Conservation (phyloP, 2,888 invertebrate species). For the Philereme transversata region DNA sequence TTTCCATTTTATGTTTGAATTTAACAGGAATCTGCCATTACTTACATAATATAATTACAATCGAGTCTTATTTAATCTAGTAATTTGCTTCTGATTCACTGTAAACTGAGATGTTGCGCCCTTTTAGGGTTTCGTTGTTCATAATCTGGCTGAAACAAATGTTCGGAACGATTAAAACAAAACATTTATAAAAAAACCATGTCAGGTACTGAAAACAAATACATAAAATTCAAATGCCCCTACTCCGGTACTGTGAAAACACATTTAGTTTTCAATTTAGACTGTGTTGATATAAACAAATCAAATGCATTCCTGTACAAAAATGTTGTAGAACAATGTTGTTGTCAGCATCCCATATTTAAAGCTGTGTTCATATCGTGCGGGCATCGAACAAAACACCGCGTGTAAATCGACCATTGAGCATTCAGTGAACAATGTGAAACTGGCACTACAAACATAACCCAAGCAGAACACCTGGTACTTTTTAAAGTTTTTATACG, state of each 20-base stretch:
- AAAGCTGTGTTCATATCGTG: conserved; percentile 27
- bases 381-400: conserved; percentile 28
- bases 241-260: neutral
- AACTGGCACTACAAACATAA: conserved; percentile 23
- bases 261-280: conserved; percentile 10
- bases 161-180: too few relatives aligned
- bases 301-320: conserved; percentile 4
- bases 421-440: conserved; percentile 34
- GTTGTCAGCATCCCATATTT: conserved; percentile 30
- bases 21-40: too few relatives aligned
- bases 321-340: conserved; percentile 21
- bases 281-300: conserved; percentile 11
- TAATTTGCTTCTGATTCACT: too few relatives aligned
- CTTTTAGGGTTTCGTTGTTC: too few relatives aligned
- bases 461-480: conserved; percentile 9
- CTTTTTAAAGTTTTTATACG: neutral
- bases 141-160: too few relatives aligned
- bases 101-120: too few relatives aligned
- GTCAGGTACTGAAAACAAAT: too few relatives aligned
- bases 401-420: conserved; percentile 29
- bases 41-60: too few relatives aligned
- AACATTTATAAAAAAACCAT: too few relatives aligned
- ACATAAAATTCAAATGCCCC: too few relatives aligned
- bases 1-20: too few relatives aligned
- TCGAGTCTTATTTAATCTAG: too few relatives aligned